A percentile compares a stretch with the other conserved stretches of the same genome.
Conservation (phyloP, 1,140 invertebrate genomes). For the Apis florea region DNA sequence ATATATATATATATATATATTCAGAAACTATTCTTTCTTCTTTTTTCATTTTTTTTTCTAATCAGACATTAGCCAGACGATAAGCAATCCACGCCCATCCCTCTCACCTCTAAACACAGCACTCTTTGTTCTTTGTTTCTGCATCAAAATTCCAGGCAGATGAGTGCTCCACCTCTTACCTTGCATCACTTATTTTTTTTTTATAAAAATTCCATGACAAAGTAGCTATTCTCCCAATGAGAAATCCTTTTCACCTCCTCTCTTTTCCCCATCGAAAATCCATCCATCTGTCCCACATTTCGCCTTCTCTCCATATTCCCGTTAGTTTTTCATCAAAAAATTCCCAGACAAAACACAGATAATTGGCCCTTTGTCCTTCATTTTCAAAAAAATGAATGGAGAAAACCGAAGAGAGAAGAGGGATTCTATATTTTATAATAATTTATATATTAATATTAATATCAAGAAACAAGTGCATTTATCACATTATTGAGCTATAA, state of each 20-base stretch:
- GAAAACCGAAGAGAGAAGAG: not conserved
- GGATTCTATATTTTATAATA: not conserved
- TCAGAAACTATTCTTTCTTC: not conserved
- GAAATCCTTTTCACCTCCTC: not conserved
- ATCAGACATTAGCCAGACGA: not conserved
- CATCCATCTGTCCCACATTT: not conserved
- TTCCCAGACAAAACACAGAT: not conserved
- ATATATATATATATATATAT: too few relatives aligned
- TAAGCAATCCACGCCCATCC: not conserved
- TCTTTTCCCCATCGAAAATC: not conserved
- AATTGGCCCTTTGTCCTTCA: not conserved
- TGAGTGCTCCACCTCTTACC: not conserved
- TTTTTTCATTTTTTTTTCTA: not conserved
- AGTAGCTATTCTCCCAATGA: not conserved
- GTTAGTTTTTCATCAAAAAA: not conserved
- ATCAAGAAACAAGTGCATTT: too few relatives aligned
- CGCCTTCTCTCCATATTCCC: not conserved
- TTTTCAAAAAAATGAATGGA: not conserved
- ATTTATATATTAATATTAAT: too few relatives aligned
- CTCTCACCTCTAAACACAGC: not conserved
- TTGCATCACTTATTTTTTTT: not conserved
- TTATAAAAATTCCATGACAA: conserved; percentile 14
- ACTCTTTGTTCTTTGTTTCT: conserved; percentile 8
- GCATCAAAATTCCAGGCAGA: conserved; percentile 9
- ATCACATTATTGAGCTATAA: too few relatives aligned